Base-by-base conservation (phyloP, 2,888 invertebrate species). In the Ormyrus rosae region DNA sequence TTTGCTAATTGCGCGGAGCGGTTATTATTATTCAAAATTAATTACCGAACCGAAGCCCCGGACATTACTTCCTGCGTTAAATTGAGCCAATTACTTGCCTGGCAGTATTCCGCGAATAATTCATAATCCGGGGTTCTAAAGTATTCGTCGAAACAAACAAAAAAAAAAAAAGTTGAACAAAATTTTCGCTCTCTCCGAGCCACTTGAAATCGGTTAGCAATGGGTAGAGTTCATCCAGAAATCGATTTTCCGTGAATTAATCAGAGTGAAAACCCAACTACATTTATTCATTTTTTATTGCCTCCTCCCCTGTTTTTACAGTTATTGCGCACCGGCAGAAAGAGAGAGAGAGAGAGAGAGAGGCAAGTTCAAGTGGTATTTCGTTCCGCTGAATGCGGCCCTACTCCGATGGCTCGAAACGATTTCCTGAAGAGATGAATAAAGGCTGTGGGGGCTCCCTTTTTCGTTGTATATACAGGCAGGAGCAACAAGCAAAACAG, bases 391-490 rank as follows among this genome's bases (percentile, higher is more conserved):
- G 64, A 78, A 72, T 67, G 34, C 34, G 58, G 60, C 0, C 34
- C 45, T 34, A 34, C 51, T 73, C 58, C 71, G 65, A 60, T 58
- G 65, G 53, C 53, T 73, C 55, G 65, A 61, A 70, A 67, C 80
- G 65, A 75, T 80, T 75, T 80, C 71, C 80, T 75, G 75, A 75
- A 75, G 75, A 71, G 73, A 65, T 13, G 73, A 72, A 67, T 72
- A 79, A 61, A 78, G 65, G 19, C 50, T 11, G 65, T 19, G 34
- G 34, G 34, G 7, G 34, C 61, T 61, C 8, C 61, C 8, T 61
- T 34, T 7, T 61, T 34, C 45, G 45, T 9, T 6, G 11, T 34
- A n/a, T n/a, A 61, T 34, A 61, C 34, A 34, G 6, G 34, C n/a
- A 56, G 56, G 56, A 1, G 10, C n/a, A 46, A 4, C 45, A 6